Evolutionary conservation across 2,113 vertebrate genomes (phyloP), one percentile per base, ranked within the genome.

Genomic region (Colius striatus): DNA sequence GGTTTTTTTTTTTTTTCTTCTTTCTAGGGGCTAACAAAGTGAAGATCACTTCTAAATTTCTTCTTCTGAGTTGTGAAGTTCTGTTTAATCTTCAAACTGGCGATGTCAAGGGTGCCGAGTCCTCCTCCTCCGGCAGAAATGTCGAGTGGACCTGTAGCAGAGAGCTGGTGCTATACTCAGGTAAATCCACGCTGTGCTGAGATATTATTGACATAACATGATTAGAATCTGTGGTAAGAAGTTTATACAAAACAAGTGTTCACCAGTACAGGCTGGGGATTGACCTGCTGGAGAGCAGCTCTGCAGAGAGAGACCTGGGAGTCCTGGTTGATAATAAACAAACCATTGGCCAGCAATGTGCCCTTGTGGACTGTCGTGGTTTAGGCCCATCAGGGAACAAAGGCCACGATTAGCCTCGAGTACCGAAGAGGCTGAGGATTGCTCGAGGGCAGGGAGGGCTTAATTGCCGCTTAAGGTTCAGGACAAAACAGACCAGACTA

Each of bases 131-230:
- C 99, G 97, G 99, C 99, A 98, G 99, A 99, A 98, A 99, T 99
- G 99, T 99, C 99, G 98, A 99, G 99, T 96, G 99, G 99, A 97
- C 99, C 99, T 5, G 98, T 99, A 97, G 99, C 99, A 48, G 99
- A 99, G 98, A 99, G 99, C 98, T 99, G 99, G 98, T 99, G 99
- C 98, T 99, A 99, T 97, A 99, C 99, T 79, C 99, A 99, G 98
- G 99, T 99, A 54, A 58, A 60, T 25, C 50, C 15, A 10, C 8
- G 1, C 9, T 10, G 2, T 17, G 22, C 30, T 15, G 20, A 13
- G 78, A 21, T 47, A 5, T 2, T 50, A 27, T 14, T 29, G 16
- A 15, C 0, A 1, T n/a, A 34, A 23, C 0, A 0, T 0, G 0
- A 3, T 45, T 41, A 36, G 21, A 51, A 41, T 16, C 22, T 29